Percentiles rank a stretch among this genome's conserved stretches.
Evolutionary conservation across 2,113 vertebrate species (phyloP).

Genomic region (Meleagris gallopavo): DNA sequence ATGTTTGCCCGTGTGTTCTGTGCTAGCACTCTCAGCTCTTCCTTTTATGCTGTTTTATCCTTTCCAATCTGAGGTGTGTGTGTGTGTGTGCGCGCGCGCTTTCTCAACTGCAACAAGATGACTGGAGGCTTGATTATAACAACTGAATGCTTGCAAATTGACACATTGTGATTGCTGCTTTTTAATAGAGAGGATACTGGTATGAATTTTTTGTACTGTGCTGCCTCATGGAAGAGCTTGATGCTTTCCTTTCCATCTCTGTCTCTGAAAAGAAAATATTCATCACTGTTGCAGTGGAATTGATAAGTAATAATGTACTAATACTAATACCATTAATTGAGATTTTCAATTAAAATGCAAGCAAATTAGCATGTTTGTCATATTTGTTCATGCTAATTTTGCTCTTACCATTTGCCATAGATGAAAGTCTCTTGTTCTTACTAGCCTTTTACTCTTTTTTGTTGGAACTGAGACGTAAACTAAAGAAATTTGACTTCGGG

Average conservation of each 20-base stretch:
- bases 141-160: not conserved
- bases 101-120: not conserved
- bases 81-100: not conserved
- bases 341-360: not conserved
- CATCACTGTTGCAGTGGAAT: not conserved
- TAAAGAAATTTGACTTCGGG: accelerated
- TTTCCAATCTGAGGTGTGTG: not conserved
- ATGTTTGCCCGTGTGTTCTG: not conserved
- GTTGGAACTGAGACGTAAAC: not conserved
- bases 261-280: not conserved
- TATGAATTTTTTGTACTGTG: not conserved
- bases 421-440: not conserved
- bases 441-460: not conserved
- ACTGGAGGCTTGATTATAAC: not conserved
- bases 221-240: not conserved
- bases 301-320: not conserved
- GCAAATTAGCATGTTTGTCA: not conserved
- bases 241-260: not conserved
- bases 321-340: not conserved
- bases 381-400: not conserved
- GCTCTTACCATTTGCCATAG: not conserved
- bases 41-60: not conserved
- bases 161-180: not conserved
- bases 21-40: not conserved
- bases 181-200: not conserved